These are phyloP conservation scores for Calameuta pallipes DNA, from an alignment of 2,888 invertebrate species.

Conservation along the genomic window DNA sequence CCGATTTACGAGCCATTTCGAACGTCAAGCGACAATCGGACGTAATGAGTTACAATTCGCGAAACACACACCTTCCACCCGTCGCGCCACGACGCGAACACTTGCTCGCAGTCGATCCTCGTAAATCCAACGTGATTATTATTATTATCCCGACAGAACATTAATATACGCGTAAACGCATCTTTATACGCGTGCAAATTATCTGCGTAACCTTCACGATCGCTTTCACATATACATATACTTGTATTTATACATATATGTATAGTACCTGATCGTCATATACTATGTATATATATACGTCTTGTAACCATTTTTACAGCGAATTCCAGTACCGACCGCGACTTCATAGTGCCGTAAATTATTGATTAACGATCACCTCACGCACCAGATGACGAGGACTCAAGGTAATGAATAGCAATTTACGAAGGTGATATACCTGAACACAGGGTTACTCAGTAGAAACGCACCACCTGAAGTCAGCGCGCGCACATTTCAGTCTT, in stretches of 20 bases:
- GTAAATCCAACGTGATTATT: not conserved
- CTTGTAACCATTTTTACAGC: slow-evolving; percentile 15
- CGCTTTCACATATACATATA: not conserved
- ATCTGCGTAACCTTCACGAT: not conserved
- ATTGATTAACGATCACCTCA: slow-evolving; percentile 36
- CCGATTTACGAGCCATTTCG: slow-evolving; percentile 26
- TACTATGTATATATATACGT: not conserved
- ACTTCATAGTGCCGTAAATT: slow-evolving; percentile 31
- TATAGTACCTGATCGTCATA: not conserved
- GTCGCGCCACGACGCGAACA: not conserved
- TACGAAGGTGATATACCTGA: slow-evolving; percentile 21
- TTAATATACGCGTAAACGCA: not conserved
- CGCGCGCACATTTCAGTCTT: too few relatives aligned
- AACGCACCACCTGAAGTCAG: too few relatives aligned
- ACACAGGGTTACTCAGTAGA: too few relatives aligned
- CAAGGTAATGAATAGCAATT: slow-evolving; percentile 37
- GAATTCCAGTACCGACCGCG: slow-evolving; percentile 26
- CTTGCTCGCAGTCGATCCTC: not conserved
- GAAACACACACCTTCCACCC: not conserved
- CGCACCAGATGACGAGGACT: slow-evolving; percentile 36
- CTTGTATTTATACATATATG: too few relatives aligned
- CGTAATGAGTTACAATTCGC: slow-evolving; percentile 6
- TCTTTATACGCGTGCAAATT: not conserved
- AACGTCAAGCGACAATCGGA: not conserved
- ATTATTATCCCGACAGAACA: not conserved